Base-by-base conservation (phyloP, 53 echinoderm and acorn worm species). In the Paelopatides confundens region DNA sequence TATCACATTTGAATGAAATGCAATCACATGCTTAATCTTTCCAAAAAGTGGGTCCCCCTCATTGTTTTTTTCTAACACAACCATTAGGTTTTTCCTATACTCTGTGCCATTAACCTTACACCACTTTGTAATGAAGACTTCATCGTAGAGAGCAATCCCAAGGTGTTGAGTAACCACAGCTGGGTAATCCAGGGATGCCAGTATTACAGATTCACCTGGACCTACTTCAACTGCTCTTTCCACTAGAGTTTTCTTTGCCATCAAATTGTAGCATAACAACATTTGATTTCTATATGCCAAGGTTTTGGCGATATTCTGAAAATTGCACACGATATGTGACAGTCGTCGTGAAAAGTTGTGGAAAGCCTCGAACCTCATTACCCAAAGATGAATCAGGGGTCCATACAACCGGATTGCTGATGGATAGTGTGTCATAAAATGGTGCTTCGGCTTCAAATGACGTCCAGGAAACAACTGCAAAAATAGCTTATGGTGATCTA, bases 381-480 rank as follows among this genome's bases (percentile, higher is more conserved):
- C 82, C 90, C 93, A 90, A 9, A 71, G 77, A 31, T 87, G 65
- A 13, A 66, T 64, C 0, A 87, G 66, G 4, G 93, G 93, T 85
- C 93, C n/a, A 76, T 86, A 50, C 2, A 28, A 24, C 14, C 40
- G 35, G 3, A 93, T 86, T 33, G 86, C 70, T 21, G 37, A 23
- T 24, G 89, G 85, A 31, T 92, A 92, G 30, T 92, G 92, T 6
- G 71, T 1, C 81, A 93, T 12, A 48, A 84, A 85, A 65, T 93
- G 93, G 37, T 90, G 90, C 39, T 93, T 93, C 2, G 90, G 93
- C 12, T 86, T 88, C 8, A 93, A 71, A 81, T 93, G 87, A 10
- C 78, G 28, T 7, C 51, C 52, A 17, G 85, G 93, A 70, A 90
- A 90, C 14, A 90, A 76, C 52, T 90, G 46, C 35, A 93, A 62